Conservation (phyloP, 2,797 vertebrate species). For the Eulemur coronatus region DNA sequence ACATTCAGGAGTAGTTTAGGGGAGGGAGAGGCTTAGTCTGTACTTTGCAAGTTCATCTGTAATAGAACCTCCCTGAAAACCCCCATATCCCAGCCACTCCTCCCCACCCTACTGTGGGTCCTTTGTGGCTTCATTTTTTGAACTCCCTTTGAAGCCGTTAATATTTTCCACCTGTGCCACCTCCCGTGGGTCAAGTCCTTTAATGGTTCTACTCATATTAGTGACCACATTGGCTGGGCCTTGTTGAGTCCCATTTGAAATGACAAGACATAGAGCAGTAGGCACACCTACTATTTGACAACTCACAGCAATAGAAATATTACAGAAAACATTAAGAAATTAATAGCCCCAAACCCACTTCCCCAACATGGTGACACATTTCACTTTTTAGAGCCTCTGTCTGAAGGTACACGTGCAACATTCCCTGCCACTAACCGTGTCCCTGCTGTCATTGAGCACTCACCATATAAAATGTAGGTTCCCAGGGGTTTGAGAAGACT, state of each 20-base stretch:
- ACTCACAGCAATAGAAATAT: background rate
- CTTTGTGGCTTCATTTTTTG: background rate
- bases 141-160: background rate
- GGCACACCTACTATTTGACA: background rate
- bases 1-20: background rate
- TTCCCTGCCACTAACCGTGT: accelerated
- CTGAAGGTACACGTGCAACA: accelerated
- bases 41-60: background rate
- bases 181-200: background rate
- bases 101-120: background rate
- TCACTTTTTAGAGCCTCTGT: background rate
- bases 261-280: background rate
- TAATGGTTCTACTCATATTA: background rate
- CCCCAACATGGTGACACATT: background rate
- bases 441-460: constrained; percentile 57
- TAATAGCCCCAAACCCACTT: background rate
- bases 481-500: constrained; percentile 96
- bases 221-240: background rate
- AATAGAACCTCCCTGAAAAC: background rate
- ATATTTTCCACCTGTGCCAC: background rate
- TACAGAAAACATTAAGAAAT: background rate
- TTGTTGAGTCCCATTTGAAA: background rate
- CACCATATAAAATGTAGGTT: constrained; percentile 98
- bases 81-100: too few species aligned
- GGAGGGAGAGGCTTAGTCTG: background rate